Base-by-base conservation (phyloP, 1,140 invertebrate species). In the Goniozus legneri region DNA sequence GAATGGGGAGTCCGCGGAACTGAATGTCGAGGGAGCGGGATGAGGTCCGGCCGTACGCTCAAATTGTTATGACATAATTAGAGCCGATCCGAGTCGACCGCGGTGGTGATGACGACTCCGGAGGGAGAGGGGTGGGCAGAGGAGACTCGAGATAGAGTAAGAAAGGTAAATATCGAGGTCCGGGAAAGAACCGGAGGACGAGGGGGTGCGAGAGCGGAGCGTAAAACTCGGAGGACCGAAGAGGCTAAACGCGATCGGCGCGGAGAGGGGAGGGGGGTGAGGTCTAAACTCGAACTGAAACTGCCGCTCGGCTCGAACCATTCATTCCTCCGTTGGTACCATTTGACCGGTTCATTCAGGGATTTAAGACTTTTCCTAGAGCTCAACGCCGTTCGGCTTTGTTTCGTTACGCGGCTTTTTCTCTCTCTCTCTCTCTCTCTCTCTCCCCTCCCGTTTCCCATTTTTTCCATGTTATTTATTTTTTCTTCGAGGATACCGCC, bases 31-130 rank as follows among this genome's bases (percentile, higher is more conserved):
- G 13, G n/a, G 7, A 20, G 15, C 27, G 18, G 4, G 16, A 32
- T 30, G 27, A 47, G 32, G 47, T 19, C 38, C 39, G 35, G 21
- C 3, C 44, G 45, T 54, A 52, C 54, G 54, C 50, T 65, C 56
- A 64, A 69, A 69, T 59, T 66, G 64, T 69, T 68, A 69, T 68
- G 65, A 65, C 67, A 67, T 70, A 70, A 68, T 70, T 70, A 68
- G 58, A 41, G 58, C 30, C 52, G 56, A 68, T 67, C 52, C 39
- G 38, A 35, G 38, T 32, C 20, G 37, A 13, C 8, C 32, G 44
- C 13, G 40, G 32, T 36, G 47, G 44, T 10, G 18, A 16, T 20
- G 27, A 14, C 13, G 2, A 24, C 19, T 20, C 16, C 27, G 38
- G 16, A 13, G 22, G 40, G 38, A 42, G 31, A 38, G 42, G 43